A percentile compares a stretch with the other conserved stretches of the same genome.
Conservation (phyloP, 2,888 invertebrate species). For the Orthosia cruda region DNA sequence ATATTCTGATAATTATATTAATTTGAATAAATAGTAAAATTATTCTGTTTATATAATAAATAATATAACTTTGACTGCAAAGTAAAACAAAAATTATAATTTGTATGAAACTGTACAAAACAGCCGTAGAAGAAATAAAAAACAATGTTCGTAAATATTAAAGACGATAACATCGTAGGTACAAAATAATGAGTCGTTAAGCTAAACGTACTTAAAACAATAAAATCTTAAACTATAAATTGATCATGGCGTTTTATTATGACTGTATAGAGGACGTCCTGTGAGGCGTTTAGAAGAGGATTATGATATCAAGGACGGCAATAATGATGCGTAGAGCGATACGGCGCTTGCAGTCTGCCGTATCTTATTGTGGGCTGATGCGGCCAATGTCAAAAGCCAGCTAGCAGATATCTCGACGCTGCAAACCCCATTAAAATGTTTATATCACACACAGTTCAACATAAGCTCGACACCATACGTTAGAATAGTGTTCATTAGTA, state of each 20-base stretch:
- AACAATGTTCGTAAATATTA: slow-evolving; percentile 79
- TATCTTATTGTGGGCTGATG: slow-evolving; percentile 89
- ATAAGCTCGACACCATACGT: slow-evolving; percentile 82
- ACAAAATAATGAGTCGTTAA: slow-evolving; percentile 87
- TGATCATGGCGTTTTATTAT: slow-evolving; percentile 89
- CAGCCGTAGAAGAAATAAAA: slow-evolving; percentile 77
- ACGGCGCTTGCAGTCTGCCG: slow-evolving; percentile 88
- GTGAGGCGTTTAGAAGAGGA: slow-evolving; percentile 74
- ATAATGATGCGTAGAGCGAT: slow-evolving; percentile 88
- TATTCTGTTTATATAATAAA: slow-evolving; percentile 84
- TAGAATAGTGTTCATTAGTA: slow-evolving; percentile 83
- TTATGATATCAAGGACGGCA: slow-evolving; percentile 87
- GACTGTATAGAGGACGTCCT: slow-evolving; percentile 84
- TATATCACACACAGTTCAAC: slow-evolving; percentile 86
- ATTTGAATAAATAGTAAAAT: slow-evolving; percentile 84
- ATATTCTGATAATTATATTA: slow-evolving; percentile 84
- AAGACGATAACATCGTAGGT: slow-evolving; percentile 87
- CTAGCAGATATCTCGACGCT: slow-evolving; percentile 92
- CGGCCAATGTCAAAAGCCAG: slow-evolving; percentile 92
- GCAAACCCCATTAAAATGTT: slow-evolving; percentile 91
- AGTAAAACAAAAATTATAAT: slow-evolving; percentile 87
- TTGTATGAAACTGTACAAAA: slow-evolving; percentile 88
- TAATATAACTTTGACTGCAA: slow-evolving; percentile 85
- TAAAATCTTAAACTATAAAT: slow-evolving; percentile 86
- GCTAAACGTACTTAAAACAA: slow-evolving; percentile 86